Percentiles rank a stretch among this genome's conserved stretches.
phyloP scores from a whole-genome alignment of 1,140 invertebrate species.

The Drosophila albomicans region DNA sequence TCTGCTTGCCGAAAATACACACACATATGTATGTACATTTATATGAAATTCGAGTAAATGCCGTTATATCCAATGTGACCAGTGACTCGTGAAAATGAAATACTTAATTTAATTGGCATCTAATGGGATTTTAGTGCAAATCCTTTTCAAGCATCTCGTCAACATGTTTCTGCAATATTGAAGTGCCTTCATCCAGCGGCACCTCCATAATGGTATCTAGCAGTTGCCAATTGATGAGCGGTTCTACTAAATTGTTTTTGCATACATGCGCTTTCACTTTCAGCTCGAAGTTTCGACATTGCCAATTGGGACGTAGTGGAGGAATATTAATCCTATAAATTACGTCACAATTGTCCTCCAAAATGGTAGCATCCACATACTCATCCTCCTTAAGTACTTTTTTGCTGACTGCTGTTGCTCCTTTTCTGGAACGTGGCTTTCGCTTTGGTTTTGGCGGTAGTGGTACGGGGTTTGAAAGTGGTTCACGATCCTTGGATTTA shows the following conservation, averaged over 20 bases:
- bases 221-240: conserved; percentile 22
- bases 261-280: conserved; percentile 2
- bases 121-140: background rate
- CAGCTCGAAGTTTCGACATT: conserved; percentile 16
- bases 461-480: background rate
- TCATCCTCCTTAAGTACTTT: too few relatives aligned
- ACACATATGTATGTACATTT: background rate
- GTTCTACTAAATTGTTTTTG: conserved; percentile 24
- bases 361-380: background rate
- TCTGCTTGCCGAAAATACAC: background rate
- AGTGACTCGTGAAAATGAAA: background rate
- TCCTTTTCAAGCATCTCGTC: background rate
- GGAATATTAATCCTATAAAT: conserved; percentile 20
- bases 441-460: background rate
- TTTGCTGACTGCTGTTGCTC: background rate
- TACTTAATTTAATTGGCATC: background rate
- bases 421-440: background rate
- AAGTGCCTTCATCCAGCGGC: background rate
- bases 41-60: conserved; percentile 30
- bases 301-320: background rate
- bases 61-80: conserved; percentile 28
- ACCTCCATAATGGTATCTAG: conserved; percentile 32
- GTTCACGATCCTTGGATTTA: background rate
- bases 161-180: conserved; percentile 11
- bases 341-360: conserved; percentile 6